Conservation (phyloP, 2,113 vertebrate species). For the Seriola quinqueradiata region DNA sequence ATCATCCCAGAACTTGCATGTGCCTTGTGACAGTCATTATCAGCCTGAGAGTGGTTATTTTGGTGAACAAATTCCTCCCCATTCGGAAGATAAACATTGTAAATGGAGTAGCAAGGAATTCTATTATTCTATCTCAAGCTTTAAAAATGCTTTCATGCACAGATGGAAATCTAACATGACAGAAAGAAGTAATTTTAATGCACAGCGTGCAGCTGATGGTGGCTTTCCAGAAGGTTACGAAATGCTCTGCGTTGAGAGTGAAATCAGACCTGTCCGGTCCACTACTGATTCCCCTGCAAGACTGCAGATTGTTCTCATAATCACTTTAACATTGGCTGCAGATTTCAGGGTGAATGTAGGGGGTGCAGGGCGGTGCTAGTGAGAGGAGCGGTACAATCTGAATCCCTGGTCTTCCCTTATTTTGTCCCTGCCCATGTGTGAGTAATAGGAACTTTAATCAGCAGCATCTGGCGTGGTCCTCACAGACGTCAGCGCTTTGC, state of each 20-base stretch:
- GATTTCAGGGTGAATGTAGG: slow-evolving; percentile 38
- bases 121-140: slow-evolving; percentile 26
- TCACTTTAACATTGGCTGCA: slow-evolving; percentile 51
- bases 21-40: slow-evolving; percentile 20
- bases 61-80: slow-evolving; percentile 19
- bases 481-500: slow-evolving; percentile 77
- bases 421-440: slow-evolving; percentile 64
- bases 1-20: slow-evolving; percentile 23
- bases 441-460: slow-evolving; percentile 83
- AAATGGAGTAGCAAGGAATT: slow-evolving; percentile 15
- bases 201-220: slow-evolving; percentile 45
- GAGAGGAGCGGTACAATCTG: slow-evolving; percentile 19
- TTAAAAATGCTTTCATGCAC: slow-evolving; percentile 29
- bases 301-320: slow-evolving; percentile 64
- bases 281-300: slow-evolving; percentile 46
- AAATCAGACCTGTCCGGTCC: slow-evolving; percentile 56
- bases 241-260: slow-evolving; percentile 46
- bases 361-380: slow-evolving; percentile 1
- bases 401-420: slow-evolving; percentile 49
- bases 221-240: slow-evolving; percentile 45
- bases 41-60: slow-evolving; percentile 16
- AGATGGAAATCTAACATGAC: slow-evolving; percentile 48
- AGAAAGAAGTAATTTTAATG: slow-evolving; percentile 44
- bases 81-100: slow-evolving; percentile 11
- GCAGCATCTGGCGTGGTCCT: slow-evolving; percentile 79